Base-by-base conservation (phyloP, 2,888 invertebrate species). In the Hypselothyrea guttata region DNA sequence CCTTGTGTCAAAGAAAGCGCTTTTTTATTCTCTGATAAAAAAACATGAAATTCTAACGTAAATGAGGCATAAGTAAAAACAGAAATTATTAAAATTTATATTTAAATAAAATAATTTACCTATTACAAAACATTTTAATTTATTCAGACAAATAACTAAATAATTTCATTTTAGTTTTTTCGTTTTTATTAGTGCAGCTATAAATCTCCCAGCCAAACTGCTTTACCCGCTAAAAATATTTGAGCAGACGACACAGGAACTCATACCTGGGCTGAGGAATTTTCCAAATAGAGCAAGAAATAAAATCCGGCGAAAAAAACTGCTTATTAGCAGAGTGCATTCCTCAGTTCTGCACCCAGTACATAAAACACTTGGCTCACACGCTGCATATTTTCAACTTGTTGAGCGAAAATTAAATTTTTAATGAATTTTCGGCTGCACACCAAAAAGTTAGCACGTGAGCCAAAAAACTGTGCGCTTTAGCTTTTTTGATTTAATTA, bases 391-490 rank as follows among this genome's bases (percentile, higher is more conserved):
- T 59, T 73, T 63, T 22, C 54, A 79, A 81, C 84, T 81, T 81
- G 81, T 81, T 84, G 75, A 84, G 66, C 68, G 58, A 62, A 84
- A 81, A 86, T 81, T 86, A 68, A 64, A 86, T 84, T 81, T 81
- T 71, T 82, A 84, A 84, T 77, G 82, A 67, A 86, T 77, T 86
- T 69, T 65, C 61, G 64, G 22, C n/a, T 22, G 22, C 22, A 22
- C 22, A 22, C 22, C 40, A 42, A 48, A 79, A 81, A 78, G 48
- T 86, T 86, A 61, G 55, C 58, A 73, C 61, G 71, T 73, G 53
- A 57, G 57, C 34, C 40, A 16, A n/a, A n/a, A 46, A 38, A 45
- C 31, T 65, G 44, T 44, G 33, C 18, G 64, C 15, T 46, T 35
- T 34, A 41, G 63, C 56, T 62, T 71, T 82, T 82, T 82, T 73